Evolutionary conservation across 2,888 invertebrate genomes (phyloP), one percentile per base, ranked within the genome.

Genomic region (Ypsolopha scabrella): DNA sequence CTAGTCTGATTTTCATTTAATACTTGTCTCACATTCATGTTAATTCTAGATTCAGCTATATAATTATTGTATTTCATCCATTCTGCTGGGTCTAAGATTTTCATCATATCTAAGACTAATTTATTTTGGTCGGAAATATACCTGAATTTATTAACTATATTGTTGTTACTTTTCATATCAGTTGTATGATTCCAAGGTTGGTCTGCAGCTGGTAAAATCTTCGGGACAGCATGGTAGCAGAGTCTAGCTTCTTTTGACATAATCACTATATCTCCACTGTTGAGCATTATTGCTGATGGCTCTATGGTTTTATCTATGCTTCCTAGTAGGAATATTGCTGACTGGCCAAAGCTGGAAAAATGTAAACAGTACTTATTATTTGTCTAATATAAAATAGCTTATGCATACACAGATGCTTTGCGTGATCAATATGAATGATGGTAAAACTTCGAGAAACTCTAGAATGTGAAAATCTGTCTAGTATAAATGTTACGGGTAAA

Each of bases 21-120:
- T 38, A 98, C 97, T 85, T 98, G 98, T 67, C 98, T 86, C 7
- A 98, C 92, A 88, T 98, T 99, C 58, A 99, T 89, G 85, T 99
- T 99, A 52, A 99, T 94, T 68, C 99, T 90, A 37, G 94, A 93
- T 60, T 88, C 86, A 50, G 81, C 73, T 44, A 94, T 75, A 75
- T 94, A 96, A 48, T 80, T 70, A 14, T 78, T 68, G 65, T 89
- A 91, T 4, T 78, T 81, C 53, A 66, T 63, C 91, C 91, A 92
- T 63, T 80, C 66, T 14, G 62, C 43, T 53, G 63, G 55, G 46
- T 74, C 64, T 45, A 54, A 46, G 54, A 75, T 78, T 57, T 57
- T 62, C 49, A 72, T 72, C 48, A 75, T 65, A 38, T 51, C 47
- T 45, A 50, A 43, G 14, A 62, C 39, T n/a, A 72, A 50, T 41